Conservation (phyloP, 2,797 vertebrate species). For the Darevskia nairensis region DNA sequence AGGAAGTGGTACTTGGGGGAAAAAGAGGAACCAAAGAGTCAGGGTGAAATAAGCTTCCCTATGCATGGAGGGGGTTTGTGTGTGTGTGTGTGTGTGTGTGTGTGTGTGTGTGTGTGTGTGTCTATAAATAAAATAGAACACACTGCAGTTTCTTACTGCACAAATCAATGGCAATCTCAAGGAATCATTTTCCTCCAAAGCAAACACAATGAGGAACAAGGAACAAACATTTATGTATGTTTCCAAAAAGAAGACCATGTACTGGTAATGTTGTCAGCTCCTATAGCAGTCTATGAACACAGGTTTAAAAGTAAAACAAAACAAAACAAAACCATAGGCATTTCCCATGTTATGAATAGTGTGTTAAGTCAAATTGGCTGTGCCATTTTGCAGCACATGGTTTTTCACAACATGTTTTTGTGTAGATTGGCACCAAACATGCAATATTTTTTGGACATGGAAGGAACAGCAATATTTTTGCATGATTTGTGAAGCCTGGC, state of each 20-base stretch:
- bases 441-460: not conserved
- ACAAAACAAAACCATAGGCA: not conserved
- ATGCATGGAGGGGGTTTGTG: not conserved
- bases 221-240: not conserved
- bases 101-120: not conserved
- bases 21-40: not conserved
- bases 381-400: not conserved
- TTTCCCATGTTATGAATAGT: not conserved
- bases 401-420: not conserved
- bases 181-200: not conserved
- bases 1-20: not conserved
- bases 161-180: not conserved
- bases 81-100: too few relatives aligned
- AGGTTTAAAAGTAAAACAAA: not conserved
- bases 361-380: not conserved
- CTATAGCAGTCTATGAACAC: not conserved
- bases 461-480: not conserved
- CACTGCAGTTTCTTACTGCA: not conserved
- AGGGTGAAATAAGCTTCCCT: not conserved
- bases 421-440: not conserved
- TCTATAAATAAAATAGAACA: not conserved
- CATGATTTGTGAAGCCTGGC: not conserved
- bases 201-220: not conserved
- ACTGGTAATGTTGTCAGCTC: not conserved
- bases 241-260: not conserved